These are phyloP conservation scores for Cottus gobio DNA, from an alignment of 2,113 vertebrate species.

Conservation along the genomic window DNA sequence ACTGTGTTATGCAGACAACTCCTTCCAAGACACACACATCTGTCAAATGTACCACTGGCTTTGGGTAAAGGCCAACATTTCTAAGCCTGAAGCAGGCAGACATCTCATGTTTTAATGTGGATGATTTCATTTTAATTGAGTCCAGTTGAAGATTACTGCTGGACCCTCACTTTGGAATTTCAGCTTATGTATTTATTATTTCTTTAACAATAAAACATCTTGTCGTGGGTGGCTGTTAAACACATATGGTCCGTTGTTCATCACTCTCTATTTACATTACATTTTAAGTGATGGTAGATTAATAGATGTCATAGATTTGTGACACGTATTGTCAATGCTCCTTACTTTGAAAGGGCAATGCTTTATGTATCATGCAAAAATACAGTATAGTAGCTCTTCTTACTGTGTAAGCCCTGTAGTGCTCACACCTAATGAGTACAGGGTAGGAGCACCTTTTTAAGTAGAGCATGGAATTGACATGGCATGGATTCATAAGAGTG, in stretches of 20 bases:
- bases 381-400: conserved; percentile 16
- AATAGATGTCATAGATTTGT: neutral
- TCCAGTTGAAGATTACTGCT: neutral
- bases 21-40: neutral
- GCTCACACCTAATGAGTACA: neutral
- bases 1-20: conserved; percentile 17
- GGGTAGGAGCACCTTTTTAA: neutral
- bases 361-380: conserved; percentile 12
- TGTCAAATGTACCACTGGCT: neutral
- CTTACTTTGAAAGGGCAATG: neutral
- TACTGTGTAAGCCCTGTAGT: neutral
- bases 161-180: neutral
- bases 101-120: conserved; percentile 1
- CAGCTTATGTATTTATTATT: neutral
- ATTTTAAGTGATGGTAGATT: neutral
- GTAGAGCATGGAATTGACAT: conserved; percentile 11
- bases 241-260: neutral
- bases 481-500: neutral
- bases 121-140: neutral
- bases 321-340: neutral
- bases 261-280: neutral
- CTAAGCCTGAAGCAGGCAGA: conserved; percentile 1
- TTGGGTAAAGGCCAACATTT: neutral
- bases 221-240: neutral
- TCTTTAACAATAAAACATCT: neutral